These are phyloP conservation scores for Brachionus paranguensis DNA, from an alignment of 1,140 invertebrate genomes.

Conservation along the genomic window DNA sequence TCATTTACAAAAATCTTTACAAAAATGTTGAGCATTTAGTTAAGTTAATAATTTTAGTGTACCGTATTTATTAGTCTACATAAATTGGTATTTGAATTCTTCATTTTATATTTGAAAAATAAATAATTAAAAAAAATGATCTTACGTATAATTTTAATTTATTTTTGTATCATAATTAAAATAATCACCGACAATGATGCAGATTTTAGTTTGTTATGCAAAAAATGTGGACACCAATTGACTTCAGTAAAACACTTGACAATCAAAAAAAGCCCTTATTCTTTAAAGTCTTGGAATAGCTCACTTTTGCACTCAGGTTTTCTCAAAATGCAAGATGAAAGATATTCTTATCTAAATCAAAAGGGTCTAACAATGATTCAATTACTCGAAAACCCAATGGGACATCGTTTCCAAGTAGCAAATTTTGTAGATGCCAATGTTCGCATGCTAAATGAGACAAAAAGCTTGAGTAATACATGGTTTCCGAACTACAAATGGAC, in stretches of 20 bases:
- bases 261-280: not conserved
- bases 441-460: constrained; percentile 6
- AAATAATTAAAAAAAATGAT: not conserved
- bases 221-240: not conserved
- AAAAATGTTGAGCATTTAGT: not conserved
- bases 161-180: not conserved
- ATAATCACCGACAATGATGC: not conserved
- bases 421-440: not conserved
- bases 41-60: not conserved
- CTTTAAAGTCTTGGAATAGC: not conserved
- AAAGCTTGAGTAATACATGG: constrained; percentile 8
- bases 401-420: not conserved
- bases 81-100: not conserved
- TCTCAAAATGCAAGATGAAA: not conserved
- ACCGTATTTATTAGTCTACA: not conserved
- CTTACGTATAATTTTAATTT: not conserved
- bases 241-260: not conserved
- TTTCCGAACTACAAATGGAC: constrained; percentile 5
- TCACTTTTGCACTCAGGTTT: not conserved
- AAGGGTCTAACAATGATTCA: not conserved
- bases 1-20: too few relatives aligned
- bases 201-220: not conserved
- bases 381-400: not conserved
- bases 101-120: not conserved
- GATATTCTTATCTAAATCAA: not conserved